Evolutionary conservation across 2,888 invertebrate genomes (phyloP), one percentile per base, ranked within the genome.

Genomic region (Luperina nickerlii): DNA sequence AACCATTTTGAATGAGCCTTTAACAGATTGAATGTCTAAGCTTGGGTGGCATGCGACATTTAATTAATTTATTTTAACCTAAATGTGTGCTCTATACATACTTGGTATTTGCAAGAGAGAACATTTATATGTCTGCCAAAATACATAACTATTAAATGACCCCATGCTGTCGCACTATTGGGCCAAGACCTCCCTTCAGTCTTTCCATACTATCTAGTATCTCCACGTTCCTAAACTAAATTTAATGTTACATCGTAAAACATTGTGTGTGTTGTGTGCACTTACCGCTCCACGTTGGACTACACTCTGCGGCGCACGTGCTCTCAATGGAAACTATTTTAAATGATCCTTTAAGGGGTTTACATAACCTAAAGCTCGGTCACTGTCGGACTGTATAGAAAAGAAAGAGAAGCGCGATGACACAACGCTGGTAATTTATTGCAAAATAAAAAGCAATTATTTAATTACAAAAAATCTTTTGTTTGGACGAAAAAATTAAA

Each of bases 1-100:
- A 62, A 89, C 84, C 82, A 79, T 90, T 90, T 89, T 88, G 82
- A 88, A 89, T 89, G 83, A 87, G 88, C 81, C 85, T 89, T 84
- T 81, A 76, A 83, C 77, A 74, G 72, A 86, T 89, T 83, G 86
- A 84, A 85, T 88, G 87, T 82, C 74, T 74, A 65, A 70, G 72
- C 78, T 83, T 75, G 76, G 45, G 80, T 84, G 82, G 83, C 27
- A 45, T 32, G 32, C 60, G 42, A 62, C 71, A 6, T 38, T 38
- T 38, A 6, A 38, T 38, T 38, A 7, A 38, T 38, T 38, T 38
- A 38, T 38, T 38, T 38, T 38, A 38, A 38, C 38, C 38, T 38
- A 38, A 38, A 38, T 38, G 38, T 38, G 38, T 38, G 38, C 38
- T 38, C 0, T 38, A 38, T 5, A 38, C 5, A 6, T 38, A 38